Evolutionary conservation across 2,113 vertebrate species (phyloP), one percentile per base, ranked within the genome.

Genomic region (Centropus unirufus): DNA sequence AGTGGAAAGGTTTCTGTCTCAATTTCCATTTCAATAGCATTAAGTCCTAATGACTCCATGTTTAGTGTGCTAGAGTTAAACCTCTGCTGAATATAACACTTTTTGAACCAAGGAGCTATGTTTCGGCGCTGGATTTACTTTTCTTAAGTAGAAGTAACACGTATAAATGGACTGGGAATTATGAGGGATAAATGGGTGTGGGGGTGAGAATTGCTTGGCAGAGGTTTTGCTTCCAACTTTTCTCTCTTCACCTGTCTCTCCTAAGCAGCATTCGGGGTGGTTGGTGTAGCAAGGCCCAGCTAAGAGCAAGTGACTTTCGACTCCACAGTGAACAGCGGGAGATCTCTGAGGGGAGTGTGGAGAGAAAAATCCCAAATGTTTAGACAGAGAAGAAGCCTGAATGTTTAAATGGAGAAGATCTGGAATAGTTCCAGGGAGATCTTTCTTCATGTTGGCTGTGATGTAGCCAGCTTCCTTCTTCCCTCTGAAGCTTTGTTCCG

Each of bases 41-140:
- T 94, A 88, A 92, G 55, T 81, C 79, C 36, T 81, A 83, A 63
- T 64, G 73, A 88, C 80, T 81, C 64, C 6, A 5, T 87, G 70
- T 82, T 93, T 94, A 82, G 75, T 78, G 70, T 90, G 82, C 89
- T 95, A 67, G 70, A 96, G 91, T 91, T 94, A 93, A 86, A 92
- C 63, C 70, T 87, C 68, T 83, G 66, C 82, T 95, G 83, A 94
- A 81, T 86, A 26, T 82, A 95, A 91, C 51, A 74, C 42, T 72
- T 93, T 82, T 92, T 87, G 63, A 89, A 84, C 54, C 44, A 55
- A 81, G 90, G 61, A 73, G 29, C 84, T 92, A 4, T 81, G 74
- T 94, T 94, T 92, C 94, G 84, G 77, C 73, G 87, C 88, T 32
- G 22, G 79, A 89, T 89, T 94, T 96, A 75, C 72, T 75, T 93